Base-by-base conservation (phyloP, 2,113 vertebrate species). In the Campylomormyrus numenius region DNA sequence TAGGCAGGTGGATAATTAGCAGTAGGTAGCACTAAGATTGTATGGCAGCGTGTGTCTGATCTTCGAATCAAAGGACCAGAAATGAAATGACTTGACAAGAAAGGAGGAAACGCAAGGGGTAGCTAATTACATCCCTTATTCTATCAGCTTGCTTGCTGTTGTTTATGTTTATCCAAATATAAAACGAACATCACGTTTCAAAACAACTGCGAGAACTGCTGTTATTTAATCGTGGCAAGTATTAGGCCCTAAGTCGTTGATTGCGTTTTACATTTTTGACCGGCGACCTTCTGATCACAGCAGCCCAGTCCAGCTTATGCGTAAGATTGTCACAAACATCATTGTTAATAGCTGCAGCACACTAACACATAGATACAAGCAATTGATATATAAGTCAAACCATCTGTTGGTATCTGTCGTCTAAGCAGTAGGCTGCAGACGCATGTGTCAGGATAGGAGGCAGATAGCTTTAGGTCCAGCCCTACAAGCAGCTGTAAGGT, bases 1-100 rank as follows among this genome's bases (percentile, higher is more conserved):
- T 94, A 91, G 89, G 80, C 88, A 89, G 90, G 93, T 92, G 92
- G 94, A 95, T 90, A 90, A 90, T 90, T 88, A 85, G 52, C 53
- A 42, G 80, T 58, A 88, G 62, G 85, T 42, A 50, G 46, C 31
- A 80, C n/a, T 53, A 35, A 90, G 89, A 88, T 80, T 53, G 31
- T 58, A 46, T 31, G 17, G n/a, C 62, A n/a, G 46, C n/a, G 56
- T 77, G 56, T 58, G 58, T 90, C 85, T 90, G 89, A 90, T 90
- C 85, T 88, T 88, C 74, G 62, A 62, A 90, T 90, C 89, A 90
- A 90, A 90, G 89, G 24, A 88, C 45, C 45, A 90, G 77, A 80
- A 88, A 87, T 19, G 50, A 58, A 27, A 77, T 88, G 27, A 17
- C 11, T 19, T 4, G 17, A 19, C 70, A 52, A 90, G 45, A 90